phyloP scores from a whole-genome alignment of 1,140 invertebrate species.

The Parapsyche elsis region DNA sequence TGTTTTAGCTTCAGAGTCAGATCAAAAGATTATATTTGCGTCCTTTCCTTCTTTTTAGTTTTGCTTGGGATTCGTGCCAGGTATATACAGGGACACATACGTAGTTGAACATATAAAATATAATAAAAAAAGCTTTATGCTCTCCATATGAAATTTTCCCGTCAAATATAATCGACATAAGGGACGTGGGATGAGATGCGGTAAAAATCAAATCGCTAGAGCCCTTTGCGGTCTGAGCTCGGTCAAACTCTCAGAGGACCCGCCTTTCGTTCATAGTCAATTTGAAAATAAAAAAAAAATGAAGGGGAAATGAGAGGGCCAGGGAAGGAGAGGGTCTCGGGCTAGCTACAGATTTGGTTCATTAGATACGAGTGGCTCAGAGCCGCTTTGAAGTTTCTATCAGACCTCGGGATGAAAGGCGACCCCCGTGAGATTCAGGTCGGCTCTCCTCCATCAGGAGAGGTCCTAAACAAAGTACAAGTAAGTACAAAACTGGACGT shows the following conservation, averaged over 20 bases:
- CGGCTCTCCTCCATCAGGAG: background rate
- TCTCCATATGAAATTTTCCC: too few relatives aligned
- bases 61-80: too few relatives aligned
- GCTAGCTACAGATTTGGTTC: conserved; percentile 7
- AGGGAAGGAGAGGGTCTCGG: background rate
- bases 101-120: too few relatives aligned
- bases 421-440: background rate
- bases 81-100: too few relatives aligned
- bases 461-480: background rate
- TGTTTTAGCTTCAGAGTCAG: too few relatives aligned
- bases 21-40: too few relatives aligned
- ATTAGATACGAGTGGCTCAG: conserved; percentile 8
- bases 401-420: background rate
- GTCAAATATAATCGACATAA: too few relatives aligned
- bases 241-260: too few relatives aligned
- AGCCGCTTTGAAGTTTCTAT: conserved; percentile 17
- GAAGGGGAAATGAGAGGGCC: background rate
- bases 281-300: conserved; percentile 22
- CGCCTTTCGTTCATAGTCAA: conserved; percentile 15
- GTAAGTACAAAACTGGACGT: background rate
- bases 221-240: conserved; percentile 1
- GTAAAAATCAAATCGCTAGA: conserved; percentile 8
- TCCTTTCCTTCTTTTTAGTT: too few relatives aligned
- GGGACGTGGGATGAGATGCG: too few relatives aligned
- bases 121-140: too few relatives aligned